Evolutionary conservation across 2,888 invertebrate genomes (phyloP).

Genomic region (Platycheirus rosarum): DNA sequence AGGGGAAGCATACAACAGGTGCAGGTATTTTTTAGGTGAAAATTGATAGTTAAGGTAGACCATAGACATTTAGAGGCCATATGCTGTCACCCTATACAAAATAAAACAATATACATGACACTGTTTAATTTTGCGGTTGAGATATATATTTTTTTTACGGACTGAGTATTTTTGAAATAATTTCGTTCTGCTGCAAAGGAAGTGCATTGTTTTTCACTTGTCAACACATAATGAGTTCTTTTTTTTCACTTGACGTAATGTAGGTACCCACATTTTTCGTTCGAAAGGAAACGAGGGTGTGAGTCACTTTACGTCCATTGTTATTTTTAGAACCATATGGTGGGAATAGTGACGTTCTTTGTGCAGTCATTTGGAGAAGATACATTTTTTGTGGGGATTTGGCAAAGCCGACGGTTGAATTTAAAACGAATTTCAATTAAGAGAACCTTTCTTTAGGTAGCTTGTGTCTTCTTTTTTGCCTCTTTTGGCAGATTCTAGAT

Average conservation of each 20-base stretch:
- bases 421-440: slow-evolving; percentile 3
- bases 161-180: slow-evolving; percentile 64
- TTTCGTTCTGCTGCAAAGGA: slow-evolving; percentile 70
- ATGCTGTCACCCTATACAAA: slow-evolving; percentile 39
- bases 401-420: background rate
- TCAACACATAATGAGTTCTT: slow-evolving; percentile 30
- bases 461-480: slow-evolving; percentile 1
- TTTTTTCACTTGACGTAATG: background rate
- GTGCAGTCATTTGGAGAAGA: slow-evolving; percentile 19
- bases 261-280: background rate
- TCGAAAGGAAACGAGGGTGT: slow-evolving; percentile 60
- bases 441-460: background rate
- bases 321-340: slow-evolving; percentile 34
- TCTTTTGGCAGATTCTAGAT: background rate
- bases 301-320: slow-evolving; percentile 39
- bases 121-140: slow-evolving; percentile 65
- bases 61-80: slow-evolving; percentile 18
- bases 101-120: slow-evolving; percentile 56
- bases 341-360: slow-evolving; percentile 35
- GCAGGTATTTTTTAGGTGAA: background rate
- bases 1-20: slow-evolving; percentile 66
- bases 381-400: slow-evolving; percentile 1
- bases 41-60: background rate
- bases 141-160: slow-evolving; percentile 28
- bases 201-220: slow-evolving; percentile 60